phyloP scores from a whole-genome alignment of 2,113 vertebrate genomes.

The Candoia aspera region DNA sequence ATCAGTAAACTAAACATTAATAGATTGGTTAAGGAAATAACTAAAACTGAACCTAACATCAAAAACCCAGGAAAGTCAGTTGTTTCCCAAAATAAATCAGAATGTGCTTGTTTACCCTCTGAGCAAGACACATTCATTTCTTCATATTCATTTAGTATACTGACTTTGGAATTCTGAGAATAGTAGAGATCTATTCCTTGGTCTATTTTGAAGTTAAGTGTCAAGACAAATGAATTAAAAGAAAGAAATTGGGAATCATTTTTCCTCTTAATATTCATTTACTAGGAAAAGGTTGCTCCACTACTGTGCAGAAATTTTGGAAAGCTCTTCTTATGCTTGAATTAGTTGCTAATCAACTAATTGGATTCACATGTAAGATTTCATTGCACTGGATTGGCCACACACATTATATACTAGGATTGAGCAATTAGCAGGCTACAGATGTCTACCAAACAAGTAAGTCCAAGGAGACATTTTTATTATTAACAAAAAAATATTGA shows the following conservation, averaged over 20 bases:
- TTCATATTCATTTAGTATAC: fast-evolving
- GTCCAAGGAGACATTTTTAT: neutral
- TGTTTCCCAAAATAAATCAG: neutral
- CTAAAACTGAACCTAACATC: neutral
- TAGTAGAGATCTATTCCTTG: neutral
- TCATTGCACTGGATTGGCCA: neutral
- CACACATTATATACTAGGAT: neutral
- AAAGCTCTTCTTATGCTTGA: conserved; percentile 14
- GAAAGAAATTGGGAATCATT: neutral
- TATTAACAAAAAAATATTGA: no score
- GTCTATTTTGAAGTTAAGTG: neutral
- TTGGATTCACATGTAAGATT: neutral
- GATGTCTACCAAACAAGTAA: neutral
- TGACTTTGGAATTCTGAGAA: neutral
- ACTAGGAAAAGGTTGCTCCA: neutral
- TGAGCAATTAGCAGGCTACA: neutral
- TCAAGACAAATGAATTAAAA: neutral
- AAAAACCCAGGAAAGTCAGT: neutral
- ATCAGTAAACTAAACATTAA: neutral
- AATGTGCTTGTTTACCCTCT: neutral
- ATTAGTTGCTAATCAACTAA: conserved; percentile 16
- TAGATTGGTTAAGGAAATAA: neutral
- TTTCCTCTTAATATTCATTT: conserved; percentile 2
- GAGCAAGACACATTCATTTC: neutral
- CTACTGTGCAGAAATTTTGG: neutral